These are phyloP conservation scores for Philaenus spumarius DNA, from an alignment of 1,140 invertebrate genomes.

Conservation along the genomic window DNA sequence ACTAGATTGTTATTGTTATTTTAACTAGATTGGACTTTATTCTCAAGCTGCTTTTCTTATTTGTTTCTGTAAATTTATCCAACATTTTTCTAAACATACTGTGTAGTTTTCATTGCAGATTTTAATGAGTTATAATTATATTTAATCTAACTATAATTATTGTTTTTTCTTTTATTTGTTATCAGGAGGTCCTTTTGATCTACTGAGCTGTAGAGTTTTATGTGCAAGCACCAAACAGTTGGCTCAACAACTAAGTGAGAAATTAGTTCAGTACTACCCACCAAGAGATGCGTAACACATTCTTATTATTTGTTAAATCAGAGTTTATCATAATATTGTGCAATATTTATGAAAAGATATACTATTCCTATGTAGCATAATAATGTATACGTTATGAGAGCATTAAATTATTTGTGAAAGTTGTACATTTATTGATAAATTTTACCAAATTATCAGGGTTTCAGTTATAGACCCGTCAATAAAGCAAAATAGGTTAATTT, in stretches of 20 bases:
- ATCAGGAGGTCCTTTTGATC: constrained; percentile 67
- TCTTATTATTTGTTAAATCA: too few relatives aligned
- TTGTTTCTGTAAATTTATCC: neutral
- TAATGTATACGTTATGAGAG: too few relatives aligned
- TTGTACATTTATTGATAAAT: too few relatives aligned
- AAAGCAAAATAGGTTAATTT: too few relatives aligned
- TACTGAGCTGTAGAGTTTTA: constrained; percentile 70
- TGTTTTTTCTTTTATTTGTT: neutral
- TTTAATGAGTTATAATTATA: neutral
- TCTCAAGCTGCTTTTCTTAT: too few relatives aligned
- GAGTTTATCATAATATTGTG: too few relatives aligned
- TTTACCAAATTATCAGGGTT: too few relatives aligned
- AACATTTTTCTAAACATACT: neutral
- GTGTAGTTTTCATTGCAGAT: neutral
- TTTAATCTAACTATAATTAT: neutral
- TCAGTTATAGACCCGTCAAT: too few relatives aligned
- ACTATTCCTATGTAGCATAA: too few relatives aligned
- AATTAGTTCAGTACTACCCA: constrained; percentile 63
- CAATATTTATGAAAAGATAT: too few relatives aligned
- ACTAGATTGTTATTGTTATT: neutral
- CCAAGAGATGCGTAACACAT: constrained; percentile 45
- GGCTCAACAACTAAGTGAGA: constrained; percentile 58
- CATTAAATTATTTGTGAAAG: too few relatives aligned
- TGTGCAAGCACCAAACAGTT: constrained; percentile 66
- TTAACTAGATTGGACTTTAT: neutral